phyloP scores from a whole-genome alignment of 2,113 vertebrate genomes.

The Nannospalax galili region DNA sequence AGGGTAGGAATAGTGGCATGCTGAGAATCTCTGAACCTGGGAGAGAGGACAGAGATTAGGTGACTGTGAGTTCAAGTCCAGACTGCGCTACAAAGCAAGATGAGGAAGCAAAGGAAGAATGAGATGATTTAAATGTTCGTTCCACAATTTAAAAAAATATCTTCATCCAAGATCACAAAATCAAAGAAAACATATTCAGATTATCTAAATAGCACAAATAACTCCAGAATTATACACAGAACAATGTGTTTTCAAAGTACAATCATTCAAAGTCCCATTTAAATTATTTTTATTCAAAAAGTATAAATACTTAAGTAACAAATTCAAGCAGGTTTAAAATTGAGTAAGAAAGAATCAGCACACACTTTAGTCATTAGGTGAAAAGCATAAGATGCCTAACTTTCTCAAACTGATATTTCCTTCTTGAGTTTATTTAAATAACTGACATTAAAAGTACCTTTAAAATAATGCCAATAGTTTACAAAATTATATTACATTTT shows the following conservation, averaged over 20 bases:
- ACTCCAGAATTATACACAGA: constrained; percentile 6
- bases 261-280: constrained; percentile 26
- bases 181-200: constrained; percentile 42
- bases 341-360: neutral
- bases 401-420: neutral
- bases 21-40: too few species aligned
- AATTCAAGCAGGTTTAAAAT: neutral
- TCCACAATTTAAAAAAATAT: constrained; percentile 1
- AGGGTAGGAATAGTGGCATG: neutral
- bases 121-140: neutral
- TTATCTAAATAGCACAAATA: constrained; percentile 24
- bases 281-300: constrained; percentile 48
- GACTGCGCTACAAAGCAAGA: neutral
- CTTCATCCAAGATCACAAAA: constrained; percentile 29
- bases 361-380: neutral
- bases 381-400: neutral
- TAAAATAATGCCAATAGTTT: neutral
- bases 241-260: constrained; percentile 12
- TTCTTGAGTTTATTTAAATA: neutral
- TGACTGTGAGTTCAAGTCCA: neutral
- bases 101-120: neutral
- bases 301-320: neutral
- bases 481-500: neutral
- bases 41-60: neutral
- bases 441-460: neutral